Percentiles rank a stretch among this genome's conserved stretches.
phyloP scores from a whole-genome alignment of 1,140 invertebrate genomes.

The Globodera rostochiensis region DNA sequence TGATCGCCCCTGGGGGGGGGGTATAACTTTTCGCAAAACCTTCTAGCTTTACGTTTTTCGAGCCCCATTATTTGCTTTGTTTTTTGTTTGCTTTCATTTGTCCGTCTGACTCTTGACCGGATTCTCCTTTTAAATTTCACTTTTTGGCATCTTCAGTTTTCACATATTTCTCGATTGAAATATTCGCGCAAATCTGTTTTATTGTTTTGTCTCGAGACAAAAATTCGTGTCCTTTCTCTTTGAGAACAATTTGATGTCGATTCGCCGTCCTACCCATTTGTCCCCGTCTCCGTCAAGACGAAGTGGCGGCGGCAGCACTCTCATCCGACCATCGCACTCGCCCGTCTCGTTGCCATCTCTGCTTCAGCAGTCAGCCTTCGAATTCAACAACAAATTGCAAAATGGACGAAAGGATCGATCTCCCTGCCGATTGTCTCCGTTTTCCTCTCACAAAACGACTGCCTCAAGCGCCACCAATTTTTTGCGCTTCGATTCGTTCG shows the following conservation, averaged over 20 bases:
- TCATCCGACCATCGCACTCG: neutral
- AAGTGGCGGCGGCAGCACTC: neutral
- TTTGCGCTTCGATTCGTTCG: neutral
- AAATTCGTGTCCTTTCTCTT: no score
- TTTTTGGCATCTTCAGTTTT: neutral
- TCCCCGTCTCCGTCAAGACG: neutral
- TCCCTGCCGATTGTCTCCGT: neutral
- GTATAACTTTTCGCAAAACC: neutral
- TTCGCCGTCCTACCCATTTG: neutral
- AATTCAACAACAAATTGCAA: slow-evolving; percentile 8
- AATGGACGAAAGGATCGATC: neutral
- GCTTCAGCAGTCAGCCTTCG: neutral
- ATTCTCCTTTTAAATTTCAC: neutral
- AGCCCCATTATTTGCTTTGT: neutral
- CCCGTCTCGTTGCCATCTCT: neutral
- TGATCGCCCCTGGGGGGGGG: neutral
- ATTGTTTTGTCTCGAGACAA: no score
- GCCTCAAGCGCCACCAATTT: neutral
- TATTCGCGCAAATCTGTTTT: neutral
- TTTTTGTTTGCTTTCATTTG: neutral
- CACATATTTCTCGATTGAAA: neutral
- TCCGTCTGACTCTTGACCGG: neutral
- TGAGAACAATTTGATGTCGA: neutral
- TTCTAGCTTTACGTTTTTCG: neutral
- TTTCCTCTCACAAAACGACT: neutral